Conservation (phyloP, 2,888 invertebrate genomes). For the Lepidochrysops patricia region DNA sequence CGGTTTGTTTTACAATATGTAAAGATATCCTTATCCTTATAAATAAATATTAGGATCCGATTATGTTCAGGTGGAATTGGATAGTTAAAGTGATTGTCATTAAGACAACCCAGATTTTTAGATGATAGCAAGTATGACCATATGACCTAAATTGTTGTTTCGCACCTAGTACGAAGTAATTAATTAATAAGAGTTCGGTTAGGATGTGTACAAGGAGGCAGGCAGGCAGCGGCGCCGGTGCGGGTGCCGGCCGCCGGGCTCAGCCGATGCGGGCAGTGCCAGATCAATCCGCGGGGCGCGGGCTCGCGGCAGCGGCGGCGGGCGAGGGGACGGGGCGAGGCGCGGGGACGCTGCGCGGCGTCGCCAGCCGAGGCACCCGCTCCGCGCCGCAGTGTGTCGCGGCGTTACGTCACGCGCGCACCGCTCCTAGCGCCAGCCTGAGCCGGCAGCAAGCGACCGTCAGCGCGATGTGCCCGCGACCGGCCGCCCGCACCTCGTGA, state of each 20-base stretch:
- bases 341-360: slow-evolving; percentile 21
- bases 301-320: slow-evolving; percentile 16
- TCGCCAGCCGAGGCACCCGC: slow-evolving; percentile 23
- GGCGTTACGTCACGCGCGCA: slow-evolving; percentile 39
- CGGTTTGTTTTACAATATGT: no score
- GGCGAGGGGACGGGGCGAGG: slow-evolving; percentile 13
- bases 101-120: no score
- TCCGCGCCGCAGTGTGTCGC: slow-evolving; percentile 42
- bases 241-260: slow-evolving; percentile 7
- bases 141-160: no score
- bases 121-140: no score
- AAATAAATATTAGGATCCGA: no score
- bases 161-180: no score
- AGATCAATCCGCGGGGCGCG: slow-evolving; percentile 14
- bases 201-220: no score
- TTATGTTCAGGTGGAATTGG: no score
- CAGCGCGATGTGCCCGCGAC: slow-evolving; percentile 12
- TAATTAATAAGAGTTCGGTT: no score
- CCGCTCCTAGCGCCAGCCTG: slow-evolving; percentile 19
- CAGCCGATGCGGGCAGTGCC: slow-evolving; percentile 16
- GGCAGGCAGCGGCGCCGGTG: neutral
- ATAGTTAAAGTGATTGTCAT: no score
- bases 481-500: slow-evolving; percentile 8
- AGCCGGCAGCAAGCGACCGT: slow-evolving; percentile 14
- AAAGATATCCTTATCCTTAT: no score